phyloP scores from a whole-genome alignment of 2,113 vertebrate species.

The Silurus glanis region DNA sequence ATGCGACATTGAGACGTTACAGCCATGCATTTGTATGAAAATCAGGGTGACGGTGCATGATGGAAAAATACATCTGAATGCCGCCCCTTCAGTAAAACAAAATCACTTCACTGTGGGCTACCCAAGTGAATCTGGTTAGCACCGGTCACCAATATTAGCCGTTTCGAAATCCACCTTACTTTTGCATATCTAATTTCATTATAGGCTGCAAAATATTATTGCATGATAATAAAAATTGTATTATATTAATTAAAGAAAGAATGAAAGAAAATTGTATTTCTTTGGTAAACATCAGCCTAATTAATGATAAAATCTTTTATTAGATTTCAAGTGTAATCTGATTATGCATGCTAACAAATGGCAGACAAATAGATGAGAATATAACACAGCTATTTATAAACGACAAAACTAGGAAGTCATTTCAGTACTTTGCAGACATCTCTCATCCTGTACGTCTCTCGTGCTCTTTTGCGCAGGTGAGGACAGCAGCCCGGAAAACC shows the following conservation, averaged over 20 bases:
- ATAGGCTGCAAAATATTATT: conserved; percentile 5
- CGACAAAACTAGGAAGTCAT: not conserved
- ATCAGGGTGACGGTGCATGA: conserved; percentile 47
- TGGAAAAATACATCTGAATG: conserved; percentile 27
- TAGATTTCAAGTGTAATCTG: not conserved
- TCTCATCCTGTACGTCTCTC: conserved; percentile 3
- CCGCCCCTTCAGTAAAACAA: conserved; percentile 20
- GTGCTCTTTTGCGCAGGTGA: conserved; percentile 61
- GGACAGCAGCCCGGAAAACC: conserved; percentile 74
- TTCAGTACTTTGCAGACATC: not conserved
- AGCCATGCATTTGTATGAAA: conserved; percentile 57
- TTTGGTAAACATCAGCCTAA: not conserved
- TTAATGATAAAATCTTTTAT: not conserved
- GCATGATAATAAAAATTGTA: not conserved
- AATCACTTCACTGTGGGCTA: conserved; percentile 6
- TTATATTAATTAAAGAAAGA: not conserved
- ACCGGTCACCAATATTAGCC: conserved; percentile 21
- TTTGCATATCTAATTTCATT: not conserved
- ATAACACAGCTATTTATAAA: not conserved
- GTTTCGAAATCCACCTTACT: not conserved
- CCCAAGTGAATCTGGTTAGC: conserved; percentile 21
- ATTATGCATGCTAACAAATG: not conserved
- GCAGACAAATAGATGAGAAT: not conserved
- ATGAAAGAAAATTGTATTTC: not conserved
- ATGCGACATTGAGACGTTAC: conserved; percentile 44